These are phyloP conservation scores for Cygnus atratus DNA, from an alignment of 2,113 vertebrate species.

Conservation along the genomic window DNA sequence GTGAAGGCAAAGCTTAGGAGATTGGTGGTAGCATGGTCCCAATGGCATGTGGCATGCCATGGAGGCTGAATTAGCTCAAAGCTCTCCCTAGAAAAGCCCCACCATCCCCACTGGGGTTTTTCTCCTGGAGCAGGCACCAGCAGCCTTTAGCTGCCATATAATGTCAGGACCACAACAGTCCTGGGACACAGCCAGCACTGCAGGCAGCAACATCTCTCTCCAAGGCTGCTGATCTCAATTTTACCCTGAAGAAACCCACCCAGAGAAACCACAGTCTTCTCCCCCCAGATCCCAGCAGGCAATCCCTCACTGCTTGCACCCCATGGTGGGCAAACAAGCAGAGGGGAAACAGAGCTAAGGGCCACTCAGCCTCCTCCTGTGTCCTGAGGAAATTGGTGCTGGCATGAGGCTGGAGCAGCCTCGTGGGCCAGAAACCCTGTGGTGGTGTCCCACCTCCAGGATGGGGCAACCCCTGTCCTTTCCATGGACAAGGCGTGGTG, in stretches of 20 bases:
- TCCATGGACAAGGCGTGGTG: too few species aligned
- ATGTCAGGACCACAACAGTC: rapidly evolving
- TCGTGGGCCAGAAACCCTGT: background rate
- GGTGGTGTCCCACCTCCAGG: background rate
- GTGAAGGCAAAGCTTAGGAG: background rate
- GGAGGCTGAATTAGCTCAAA: background rate
- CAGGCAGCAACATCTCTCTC: background rate
- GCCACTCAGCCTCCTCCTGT: background rate
- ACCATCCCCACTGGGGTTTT: background rate
- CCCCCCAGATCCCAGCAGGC: background rate
- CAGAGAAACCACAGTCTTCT: background rate
- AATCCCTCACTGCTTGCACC: background rate
- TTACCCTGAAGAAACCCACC: background rate
- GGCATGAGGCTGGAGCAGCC: background rate
- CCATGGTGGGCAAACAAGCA: background rate
- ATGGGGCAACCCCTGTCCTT: background rate
- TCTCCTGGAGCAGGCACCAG: background rate
- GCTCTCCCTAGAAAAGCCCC: background rate
- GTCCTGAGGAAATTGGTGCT: background rate
- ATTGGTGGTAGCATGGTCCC: background rate
- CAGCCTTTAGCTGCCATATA: too few species aligned
- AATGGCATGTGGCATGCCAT: rapidly evolving
- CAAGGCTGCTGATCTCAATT: background rate
- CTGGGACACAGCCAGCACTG: background rate
- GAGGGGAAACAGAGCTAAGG: background rate